A percentile compares a stretch with the other conserved stretches of the same genome.
Evolutionary conservation across 2,797 vertebrate genomes (phyloP).

Genomic region (Tauraco hartlaubi): DNA sequence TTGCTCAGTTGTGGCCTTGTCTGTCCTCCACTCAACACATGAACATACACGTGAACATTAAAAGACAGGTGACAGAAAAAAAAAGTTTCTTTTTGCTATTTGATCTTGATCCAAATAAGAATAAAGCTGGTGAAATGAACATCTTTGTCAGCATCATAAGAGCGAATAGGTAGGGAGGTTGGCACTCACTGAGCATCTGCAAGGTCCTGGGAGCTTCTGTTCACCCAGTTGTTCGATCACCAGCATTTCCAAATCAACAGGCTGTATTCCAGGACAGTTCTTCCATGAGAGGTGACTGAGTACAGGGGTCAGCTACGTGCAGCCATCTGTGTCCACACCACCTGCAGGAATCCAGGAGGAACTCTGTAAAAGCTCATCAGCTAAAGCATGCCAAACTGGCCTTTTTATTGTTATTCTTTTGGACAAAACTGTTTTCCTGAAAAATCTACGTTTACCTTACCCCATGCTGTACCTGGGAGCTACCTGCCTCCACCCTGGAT

Average conservation of each 20-base stretch:
- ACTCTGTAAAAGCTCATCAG: not conserved
- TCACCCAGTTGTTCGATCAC: not conserved
- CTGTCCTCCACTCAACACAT: not conserved
- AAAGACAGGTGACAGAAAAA: not conserved
- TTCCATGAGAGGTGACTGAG: not conserved
- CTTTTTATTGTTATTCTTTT: not conserved
- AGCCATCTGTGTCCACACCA: not conserved
- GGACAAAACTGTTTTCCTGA: rapidly evolving
- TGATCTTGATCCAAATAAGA: not conserved
- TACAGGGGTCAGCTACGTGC: not conserved
- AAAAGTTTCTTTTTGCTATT: not conserved
- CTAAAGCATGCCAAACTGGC: rapidly evolving
- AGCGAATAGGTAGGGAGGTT: not conserved
- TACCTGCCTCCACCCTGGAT: not conserved
- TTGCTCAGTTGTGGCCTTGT: not conserved
- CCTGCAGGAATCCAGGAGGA: not conserved
- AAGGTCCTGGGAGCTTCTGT: not conserved
- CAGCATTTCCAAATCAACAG: not conserved
- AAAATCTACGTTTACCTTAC: not conserved
- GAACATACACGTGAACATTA: not conserved
- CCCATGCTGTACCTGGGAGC: not conserved
- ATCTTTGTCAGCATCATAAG: not conserved
- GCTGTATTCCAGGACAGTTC: not conserved
- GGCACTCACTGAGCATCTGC: not conserved
- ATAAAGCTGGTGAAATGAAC: not conserved